Conservation (phyloP, 2,113 vertebrate species). For the Cebidichthys violaceus region DNA sequence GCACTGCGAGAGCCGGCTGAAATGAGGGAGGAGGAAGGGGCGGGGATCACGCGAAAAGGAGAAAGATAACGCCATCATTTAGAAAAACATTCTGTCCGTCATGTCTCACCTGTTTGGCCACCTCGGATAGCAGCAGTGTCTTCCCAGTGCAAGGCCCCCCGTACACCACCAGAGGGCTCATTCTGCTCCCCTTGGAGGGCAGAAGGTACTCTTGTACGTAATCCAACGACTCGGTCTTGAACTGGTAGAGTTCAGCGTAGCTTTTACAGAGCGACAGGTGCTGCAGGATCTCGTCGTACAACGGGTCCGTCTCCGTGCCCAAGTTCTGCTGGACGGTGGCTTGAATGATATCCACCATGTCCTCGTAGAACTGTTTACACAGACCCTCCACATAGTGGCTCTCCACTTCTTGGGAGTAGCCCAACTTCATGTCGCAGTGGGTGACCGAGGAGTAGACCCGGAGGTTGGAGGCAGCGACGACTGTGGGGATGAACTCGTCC, state of each 20-base stretch:
- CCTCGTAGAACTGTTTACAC: slow-evolving; percentile 98
- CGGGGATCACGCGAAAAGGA: neutral
- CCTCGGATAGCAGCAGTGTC: slow-evolving; percentile 94
- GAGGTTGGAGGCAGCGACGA: slow-evolving; percentile 95
- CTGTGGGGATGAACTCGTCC: slow-evolving; percentile 97
- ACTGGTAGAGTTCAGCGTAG: slow-evolving; percentile 91
- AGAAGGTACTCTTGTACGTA: slow-evolving; percentile 93
- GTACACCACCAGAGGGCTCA: slow-evolving; percentile 91
- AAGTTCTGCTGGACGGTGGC: slow-evolving; percentile 98
- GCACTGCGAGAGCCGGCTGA: neutral
- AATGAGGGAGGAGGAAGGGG: neutral
- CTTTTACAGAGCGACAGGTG: slow-evolving; percentile 95
- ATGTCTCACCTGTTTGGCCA: slow-evolving; percentile 91
- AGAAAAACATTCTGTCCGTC: neutral
- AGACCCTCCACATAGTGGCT: slow-evolving; percentile 98
- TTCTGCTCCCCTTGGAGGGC: slow-evolving; percentile 89
- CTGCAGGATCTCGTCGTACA: slow-evolving; percentile 96
- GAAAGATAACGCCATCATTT: neutral
- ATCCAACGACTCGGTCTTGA: slow-evolving; percentile 91
- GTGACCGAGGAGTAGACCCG: slow-evolving; percentile 97
- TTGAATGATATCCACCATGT: slow-evolving; percentile 99
- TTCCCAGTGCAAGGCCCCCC: slow-evolving; percentile 99
- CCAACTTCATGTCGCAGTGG: slow-evolving; percentile 98
- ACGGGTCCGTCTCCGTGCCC: slow-evolving; percentile 92
- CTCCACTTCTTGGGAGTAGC: slow-evolving; percentile 97